Base-by-base conservation (phyloP, 1,140 invertebrate species). In the Pseudachorutes palmiensis region DNA sequence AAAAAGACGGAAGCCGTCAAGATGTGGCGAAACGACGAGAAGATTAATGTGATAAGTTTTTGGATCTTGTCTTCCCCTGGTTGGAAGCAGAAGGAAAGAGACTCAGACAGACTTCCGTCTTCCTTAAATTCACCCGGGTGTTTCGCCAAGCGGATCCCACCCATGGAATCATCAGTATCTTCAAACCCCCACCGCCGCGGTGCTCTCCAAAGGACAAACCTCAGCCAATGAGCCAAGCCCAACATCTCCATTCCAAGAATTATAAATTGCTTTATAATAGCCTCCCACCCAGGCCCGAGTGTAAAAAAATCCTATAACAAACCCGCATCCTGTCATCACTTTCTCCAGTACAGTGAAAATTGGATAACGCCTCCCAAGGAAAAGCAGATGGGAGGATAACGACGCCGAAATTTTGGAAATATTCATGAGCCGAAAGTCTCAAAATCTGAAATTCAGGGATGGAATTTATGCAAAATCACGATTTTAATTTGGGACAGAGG, bases 41-140 rank as follows among this genome's bases (percentile, higher is more conserved):
- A 73, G 71, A 73, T 73, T 73, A 73, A 73, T 73, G 71, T 70
- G 71, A 73, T 73, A 73, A 73, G 64, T 73, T 72, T 72, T 49
- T n/a, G 61, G 41, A 58, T 55, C 64, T 65, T 64, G 63, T 58
- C 31, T 55, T 31, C 60, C 66, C 30, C 51, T 65, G 49, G 45
- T 32, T 57, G 58, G 31, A 45, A 19, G 61, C 64, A 57, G 29
- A 49, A 62, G 28, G 30, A 64, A 29, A 30, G 51, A 41, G 19
- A 61, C 59, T 32, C 59, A 61, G 59, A 60, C 58, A 60, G 3
- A 60, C 30, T 60, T 30, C 58, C 26, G 14, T 30, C 36, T 26
- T 49, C 41, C n/a, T n/a, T n/a, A 65, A 28, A 45, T 19, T 49
- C 57, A 41, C n/a, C 64, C 31, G 32, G 55, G 12, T 61, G 5